These are phyloP conservation scores for Yoshiicerus persimilis DNA, from an alignment of 1,140 invertebrate species.

Conservation along the genomic window DNA sequence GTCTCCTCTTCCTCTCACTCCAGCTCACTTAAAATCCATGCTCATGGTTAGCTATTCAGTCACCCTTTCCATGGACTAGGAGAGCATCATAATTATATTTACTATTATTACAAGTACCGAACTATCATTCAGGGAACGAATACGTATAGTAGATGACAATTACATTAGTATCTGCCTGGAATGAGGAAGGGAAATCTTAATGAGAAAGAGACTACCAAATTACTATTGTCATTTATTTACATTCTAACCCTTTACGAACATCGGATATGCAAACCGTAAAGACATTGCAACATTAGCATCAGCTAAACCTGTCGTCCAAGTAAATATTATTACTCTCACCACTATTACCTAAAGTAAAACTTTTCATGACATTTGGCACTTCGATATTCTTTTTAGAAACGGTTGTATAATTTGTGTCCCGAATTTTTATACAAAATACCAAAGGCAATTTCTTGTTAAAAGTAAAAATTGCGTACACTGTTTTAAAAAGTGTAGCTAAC, in stretches of 20 bases:
- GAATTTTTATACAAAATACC: too few species aligned
- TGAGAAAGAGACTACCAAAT: neutral
- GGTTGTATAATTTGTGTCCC: too few species aligned
- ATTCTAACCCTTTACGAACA: neutral
- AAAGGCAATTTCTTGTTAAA: too few species aligned
- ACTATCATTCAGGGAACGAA: neutral
- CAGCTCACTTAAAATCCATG: neutral
- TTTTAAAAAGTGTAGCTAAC: too few species aligned
- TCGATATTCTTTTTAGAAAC: too few species aligned
- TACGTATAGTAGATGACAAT: neutral
- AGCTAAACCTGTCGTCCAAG: too few species aligned
- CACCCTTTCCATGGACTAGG: neutral
- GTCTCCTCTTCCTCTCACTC: neutral
- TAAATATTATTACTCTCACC: too few species aligned
- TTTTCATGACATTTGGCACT: too few species aligned
- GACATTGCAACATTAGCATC: neutral
- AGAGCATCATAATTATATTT: neutral
- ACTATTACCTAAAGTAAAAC: too few species aligned
- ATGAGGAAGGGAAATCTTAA: slow-evolving; percentile 12
- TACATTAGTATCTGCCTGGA: neutral
- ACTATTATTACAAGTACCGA: too few species aligned
- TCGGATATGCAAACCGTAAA: neutral
- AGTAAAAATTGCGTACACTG: too few species aligned
- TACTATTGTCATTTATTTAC: neutral
- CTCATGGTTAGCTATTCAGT: neutral